Evolutionary conservation across 2,797 vertebrate species (phyloP).

Genomic region (Callimico goeldii): DNA sequence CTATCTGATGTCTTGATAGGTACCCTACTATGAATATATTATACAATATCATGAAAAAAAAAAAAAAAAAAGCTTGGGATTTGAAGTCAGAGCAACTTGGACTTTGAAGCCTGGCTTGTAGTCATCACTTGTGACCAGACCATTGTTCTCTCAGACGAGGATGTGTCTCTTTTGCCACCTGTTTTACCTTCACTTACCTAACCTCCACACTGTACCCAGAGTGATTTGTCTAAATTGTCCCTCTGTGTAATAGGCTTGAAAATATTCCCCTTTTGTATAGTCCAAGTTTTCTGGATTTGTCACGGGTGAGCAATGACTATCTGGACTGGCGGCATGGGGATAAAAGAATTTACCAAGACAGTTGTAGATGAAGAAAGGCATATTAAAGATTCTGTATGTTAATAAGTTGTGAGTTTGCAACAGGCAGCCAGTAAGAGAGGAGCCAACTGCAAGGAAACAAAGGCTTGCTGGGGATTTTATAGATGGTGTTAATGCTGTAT

Average conservation of each 20-base stretch:
- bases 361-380: not conserved
- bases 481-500: not conserved
- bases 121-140: not conserved
- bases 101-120: not conserved
- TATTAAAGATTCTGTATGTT: not conserved
- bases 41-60: not conserved
- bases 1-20: not conserved
- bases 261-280: not conserved
- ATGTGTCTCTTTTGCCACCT: not conserved
- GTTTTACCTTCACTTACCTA: not conserved
- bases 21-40: not conserved
- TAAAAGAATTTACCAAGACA: not conserved
- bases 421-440: not conserved
- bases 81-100: not conserved
- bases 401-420: not conserved
- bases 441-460: not conserved
- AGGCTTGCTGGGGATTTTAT: not conserved
- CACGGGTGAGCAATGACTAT: not conserved
- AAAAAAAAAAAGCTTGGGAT: not conserved
- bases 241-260: not conserved
- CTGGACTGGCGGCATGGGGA: not conserved
- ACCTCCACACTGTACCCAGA: not conserved
- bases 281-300: not conserved
- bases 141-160: not conserved
- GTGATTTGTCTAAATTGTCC: not conserved